Evolutionary conservation across 2,797 vertebrate species (phyloP).

Genomic region (Merluccius polli): DNA sequence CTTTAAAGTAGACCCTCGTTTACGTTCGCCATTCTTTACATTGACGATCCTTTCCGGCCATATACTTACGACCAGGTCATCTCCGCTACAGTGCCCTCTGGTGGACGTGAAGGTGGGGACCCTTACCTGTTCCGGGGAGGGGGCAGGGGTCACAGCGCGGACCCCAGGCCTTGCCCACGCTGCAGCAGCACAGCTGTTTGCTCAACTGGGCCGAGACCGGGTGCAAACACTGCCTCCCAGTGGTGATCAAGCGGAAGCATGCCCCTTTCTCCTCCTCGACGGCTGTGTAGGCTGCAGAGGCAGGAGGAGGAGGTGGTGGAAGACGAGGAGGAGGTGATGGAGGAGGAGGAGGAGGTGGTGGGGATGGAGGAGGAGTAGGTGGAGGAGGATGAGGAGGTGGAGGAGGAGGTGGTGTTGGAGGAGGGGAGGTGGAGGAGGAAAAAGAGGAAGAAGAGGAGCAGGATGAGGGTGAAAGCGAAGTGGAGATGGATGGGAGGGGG

Average conservation of each 20-base stretch:
- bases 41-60: background rate
- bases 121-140: conserved; percentile 92
- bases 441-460: background rate
- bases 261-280: conserved; percentile 92
- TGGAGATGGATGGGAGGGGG: conserved; percentile 19
- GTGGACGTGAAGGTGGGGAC: conserved; percentile 6
- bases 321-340: conserved; percentile 19
- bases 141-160: conserved; percentile 94
- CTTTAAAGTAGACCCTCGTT: background rate
- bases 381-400: conserved; percentile 13
- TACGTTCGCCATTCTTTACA: background rate
- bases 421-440: conserved; percentile 5
- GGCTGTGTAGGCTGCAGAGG: conserved; percentile 79
- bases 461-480: conserved; percentile 34
- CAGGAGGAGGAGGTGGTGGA: conserved; percentile 49
- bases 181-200: conserved; percentile 99
- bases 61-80: background rate
- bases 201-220: conserved; percentile 95
- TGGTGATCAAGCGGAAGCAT: conserved; percentile 93
- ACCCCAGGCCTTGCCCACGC: conserved; percentile 98
- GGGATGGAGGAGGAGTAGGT: background rate
- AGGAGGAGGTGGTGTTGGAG: background rate
- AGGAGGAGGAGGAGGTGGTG: background rate
- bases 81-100: background rate
- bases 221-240: conserved; percentile 92